A percentile compares a stretch with the other conserved stretches of the same genome.
Evolutionary conservation across 1,140 invertebrate genomes (phyloP).

Genomic region (Drosophila sproati): DNA sequence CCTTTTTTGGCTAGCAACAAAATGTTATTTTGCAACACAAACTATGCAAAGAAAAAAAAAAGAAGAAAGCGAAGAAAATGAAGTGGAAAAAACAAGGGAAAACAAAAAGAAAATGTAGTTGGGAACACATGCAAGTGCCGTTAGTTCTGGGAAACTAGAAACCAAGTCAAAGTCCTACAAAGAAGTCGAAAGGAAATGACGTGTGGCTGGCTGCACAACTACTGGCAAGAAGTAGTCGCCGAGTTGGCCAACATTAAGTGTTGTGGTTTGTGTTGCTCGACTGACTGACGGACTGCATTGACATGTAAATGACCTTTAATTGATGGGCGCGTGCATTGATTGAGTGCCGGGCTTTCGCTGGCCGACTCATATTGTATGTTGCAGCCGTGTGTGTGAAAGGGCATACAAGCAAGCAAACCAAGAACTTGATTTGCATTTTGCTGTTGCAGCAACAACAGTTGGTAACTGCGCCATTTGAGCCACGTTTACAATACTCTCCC

Average conservation of each 20-base stretch:
- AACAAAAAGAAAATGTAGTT: neutral
- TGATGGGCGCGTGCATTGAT: slow-evolving; percentile 74
- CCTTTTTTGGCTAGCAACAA: slow-evolving; percentile 44
- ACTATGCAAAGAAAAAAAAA: slow-evolving; percentile 33
- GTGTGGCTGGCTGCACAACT: slow-evolving; percentile 49
- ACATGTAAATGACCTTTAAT: slow-evolving; percentile 83
- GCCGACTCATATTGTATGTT: slow-evolving; percentile 40
- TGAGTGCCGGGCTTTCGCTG: slow-evolving; percentile 47
- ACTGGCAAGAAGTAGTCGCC: slow-evolving; percentile 49
- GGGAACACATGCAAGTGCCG: slow-evolving; percentile 33
- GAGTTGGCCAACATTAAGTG: slow-evolving; percentile 33
- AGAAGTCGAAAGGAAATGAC: slow-evolving; percentile 46
- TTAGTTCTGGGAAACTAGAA: slow-evolving; percentile 15
- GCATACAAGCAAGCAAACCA: neutral
- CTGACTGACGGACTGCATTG: slow-evolving; percentile 61
- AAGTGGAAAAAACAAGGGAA: neutral
- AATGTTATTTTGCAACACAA: slow-evolving; percentile 70
- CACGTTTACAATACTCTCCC: neutral
- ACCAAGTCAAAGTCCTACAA: slow-evolving; percentile 8
- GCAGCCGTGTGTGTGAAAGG: slow-evolving; percentile 17
- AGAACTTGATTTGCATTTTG: slow-evolving; percentile 47
- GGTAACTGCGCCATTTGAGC: slow-evolving; percentile 14
- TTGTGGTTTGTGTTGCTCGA: slow-evolving; percentile 30
- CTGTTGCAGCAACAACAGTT: slow-evolving; percentile 1
- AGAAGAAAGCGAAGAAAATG: neutral